phyloP scores from a whole-genome alignment of 2,113 vertebrate species.

The Barbus barbus region DNA sequence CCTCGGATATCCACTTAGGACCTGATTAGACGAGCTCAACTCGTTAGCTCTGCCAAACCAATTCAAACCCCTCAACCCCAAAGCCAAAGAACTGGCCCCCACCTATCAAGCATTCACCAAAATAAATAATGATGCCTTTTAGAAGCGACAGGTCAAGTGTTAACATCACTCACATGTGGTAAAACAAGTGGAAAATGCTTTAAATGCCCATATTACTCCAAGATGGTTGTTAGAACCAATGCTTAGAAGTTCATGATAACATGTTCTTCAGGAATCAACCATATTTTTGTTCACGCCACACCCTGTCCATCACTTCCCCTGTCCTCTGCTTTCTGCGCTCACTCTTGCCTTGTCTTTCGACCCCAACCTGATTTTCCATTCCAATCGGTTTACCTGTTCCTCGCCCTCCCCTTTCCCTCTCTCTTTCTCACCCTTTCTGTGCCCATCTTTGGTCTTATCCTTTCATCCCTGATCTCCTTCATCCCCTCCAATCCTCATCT shows the following conservation, averaged over 20 bases:
- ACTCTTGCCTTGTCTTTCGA: slow-evolving; percentile 62
- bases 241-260: neutral
- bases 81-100: slow-evolving; percentile 35
- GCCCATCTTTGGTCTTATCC: slow-evolving; percentile 78
- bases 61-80: slow-evolving; percentile 55
- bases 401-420: slow-evolving; percentile 42
- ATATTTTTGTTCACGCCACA: neutral
- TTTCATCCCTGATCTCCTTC: slow-evolving; percentile 81
- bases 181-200: neutral
- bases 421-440: slow-evolving; percentile 56
- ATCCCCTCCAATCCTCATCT: slow-evolving; percentile 79
- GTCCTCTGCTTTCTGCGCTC: slow-evolving; percentile 53
- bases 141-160: neutral
- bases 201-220: neutral
- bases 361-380: slow-evolving; percentile 69
- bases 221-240: neutral
- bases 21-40: slow-evolving; percentile 74
- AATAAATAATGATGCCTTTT: neutral
- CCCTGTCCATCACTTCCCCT: neutral
- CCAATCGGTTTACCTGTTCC: slow-evolving; percentile 72
- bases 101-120: neutral
- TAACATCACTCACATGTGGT: neutral
- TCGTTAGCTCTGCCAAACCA: slow-evolving; percentile 73
- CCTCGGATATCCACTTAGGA: slow-evolving; percentile 75
- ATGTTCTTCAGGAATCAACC: neutral